Evolutionary conservation across 1,140 invertebrate genomes (phyloP).

Genomic region (Diachasma alloeum): DNA sequence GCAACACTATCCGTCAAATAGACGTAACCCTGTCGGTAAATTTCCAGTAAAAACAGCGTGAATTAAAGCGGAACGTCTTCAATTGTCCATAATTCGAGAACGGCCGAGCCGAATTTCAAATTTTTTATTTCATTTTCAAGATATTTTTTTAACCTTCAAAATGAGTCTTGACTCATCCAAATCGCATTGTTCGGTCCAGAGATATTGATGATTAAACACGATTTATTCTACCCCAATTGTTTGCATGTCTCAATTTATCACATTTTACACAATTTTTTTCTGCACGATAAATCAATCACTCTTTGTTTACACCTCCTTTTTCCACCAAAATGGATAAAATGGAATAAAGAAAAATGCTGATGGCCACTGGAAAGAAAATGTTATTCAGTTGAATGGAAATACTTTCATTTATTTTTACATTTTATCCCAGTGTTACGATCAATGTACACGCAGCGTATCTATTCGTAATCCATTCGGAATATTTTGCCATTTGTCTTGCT

Average conservation of each 20-base stretch:
- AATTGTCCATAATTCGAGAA: no score
- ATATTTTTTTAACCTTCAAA: no score
- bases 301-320: background rate
- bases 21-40: background rate
- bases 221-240: background rate
- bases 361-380: background rate
- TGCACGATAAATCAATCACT: no score
- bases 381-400: constrained; percentile 18
- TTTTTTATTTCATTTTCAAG: no score
- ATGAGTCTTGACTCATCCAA: no score
- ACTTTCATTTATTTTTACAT: background rate
- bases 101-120: no score
- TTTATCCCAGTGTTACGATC: background rate
- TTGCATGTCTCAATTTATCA: background rate
- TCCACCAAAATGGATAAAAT: background rate
- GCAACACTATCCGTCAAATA: constrained; percentile 8
- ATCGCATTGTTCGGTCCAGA: no score
- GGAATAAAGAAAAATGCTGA: background rate
- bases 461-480: constrained; percentile 10
- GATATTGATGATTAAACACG: no score
- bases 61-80: no score
- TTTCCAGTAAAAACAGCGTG: background rate
- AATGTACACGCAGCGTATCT: constrained; percentile 9
- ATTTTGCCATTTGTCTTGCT: constrained; percentile 16
- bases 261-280: no score